These are phyloP conservation scores for Chymomyza caudatula DNA, from an alignment of 2,888 invertebrate species.

Conservation along the genomic window DNA sequence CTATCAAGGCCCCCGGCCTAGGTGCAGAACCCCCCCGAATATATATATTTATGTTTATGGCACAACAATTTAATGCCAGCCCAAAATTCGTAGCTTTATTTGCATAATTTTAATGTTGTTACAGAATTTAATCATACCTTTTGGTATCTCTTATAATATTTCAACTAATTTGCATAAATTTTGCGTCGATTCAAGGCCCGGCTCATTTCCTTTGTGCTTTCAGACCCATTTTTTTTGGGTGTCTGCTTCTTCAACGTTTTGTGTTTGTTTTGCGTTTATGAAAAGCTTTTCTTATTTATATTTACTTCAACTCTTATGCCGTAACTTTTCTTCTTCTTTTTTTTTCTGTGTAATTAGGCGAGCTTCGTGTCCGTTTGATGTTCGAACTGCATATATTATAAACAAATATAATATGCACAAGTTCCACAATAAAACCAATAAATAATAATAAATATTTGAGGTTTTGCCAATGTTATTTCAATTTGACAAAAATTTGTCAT, in stretches of 20 bases:
- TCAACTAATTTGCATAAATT: conserved; percentile 58
- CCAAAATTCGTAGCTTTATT: conserved; percentile 32
- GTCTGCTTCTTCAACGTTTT: background rate
- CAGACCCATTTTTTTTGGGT: background rate
- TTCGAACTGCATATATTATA: too few relatives aligned
- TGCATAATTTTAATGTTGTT: conserved; percentile 51
- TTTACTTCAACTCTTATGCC: too few relatives aligned
- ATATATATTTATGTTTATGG: background rate
- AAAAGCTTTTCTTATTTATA: background rate
- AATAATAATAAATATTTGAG: background rate
- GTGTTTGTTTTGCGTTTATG: background rate
- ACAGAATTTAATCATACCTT: conserved; percentile 59
- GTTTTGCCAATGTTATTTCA: background rate
- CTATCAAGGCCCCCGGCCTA: background rate
- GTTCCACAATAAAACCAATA: background rate
- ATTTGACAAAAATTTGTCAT: background rate
- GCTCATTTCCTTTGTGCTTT: background rate
- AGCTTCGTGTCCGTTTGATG: too few relatives aligned
- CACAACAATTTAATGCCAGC: conserved; percentile 26
- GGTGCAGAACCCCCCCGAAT: background rate
- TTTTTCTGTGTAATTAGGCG: too few relatives aligned
- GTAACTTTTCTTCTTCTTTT: too few relatives aligned
- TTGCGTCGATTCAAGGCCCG: conserved; percentile 12
- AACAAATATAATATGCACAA: too few relatives aligned
- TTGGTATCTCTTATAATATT: conserved; percentile 10